Evolutionary conservation across 2,888 invertebrate species (phyloP), one percentile per base, ranked within the genome.

Genomic region (Deilephila elpenor): DNA sequence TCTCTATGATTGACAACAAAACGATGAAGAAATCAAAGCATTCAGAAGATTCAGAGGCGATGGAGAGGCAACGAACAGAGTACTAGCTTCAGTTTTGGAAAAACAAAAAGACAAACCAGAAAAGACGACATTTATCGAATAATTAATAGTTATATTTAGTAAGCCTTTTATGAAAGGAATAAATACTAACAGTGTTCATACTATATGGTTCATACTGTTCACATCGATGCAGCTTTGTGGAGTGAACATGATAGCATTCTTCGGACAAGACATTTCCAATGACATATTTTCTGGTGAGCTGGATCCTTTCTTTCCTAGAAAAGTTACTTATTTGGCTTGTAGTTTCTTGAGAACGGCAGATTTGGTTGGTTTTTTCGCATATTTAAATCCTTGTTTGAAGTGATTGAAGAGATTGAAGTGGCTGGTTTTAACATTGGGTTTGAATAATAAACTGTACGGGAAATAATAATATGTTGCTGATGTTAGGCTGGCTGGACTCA

Each of bases 1-100:
- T 25, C 91, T 0, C 70, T 89, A 5, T 91, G 91, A 90, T 75
- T 90, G 34, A 81, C 90, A 34, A 78, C 83, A 3, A 88, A 88
- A 74, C 1, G 81, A 86, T 3, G 81, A 84, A 76, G 91, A 89
- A 0, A 78, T 81, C 7, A 75, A 82, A 44, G 76, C 83, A 3
- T 91, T 84, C 59, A 83, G 77, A 78, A 76, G 78, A 77, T 90
- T 88, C 61, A 84, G 90, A 75, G 90, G 89, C 0, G 80, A 79
- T 5, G 81, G 78, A 4, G 84, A 85, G 0, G 75, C 62, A 3
- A 81, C 89, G 1, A 80, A 83, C 17, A 83, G 78, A 29, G 91
- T 91, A 78, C 75, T 91, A 3, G 76, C 83, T 44, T 62, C 75
- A n/a, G 77, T 86, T 34, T 75, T 90, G 25, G 81, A 84, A 56